Conservation (phyloP, 1,140 invertebrate genomes). For the Drosophila micromelanica region DNA sequence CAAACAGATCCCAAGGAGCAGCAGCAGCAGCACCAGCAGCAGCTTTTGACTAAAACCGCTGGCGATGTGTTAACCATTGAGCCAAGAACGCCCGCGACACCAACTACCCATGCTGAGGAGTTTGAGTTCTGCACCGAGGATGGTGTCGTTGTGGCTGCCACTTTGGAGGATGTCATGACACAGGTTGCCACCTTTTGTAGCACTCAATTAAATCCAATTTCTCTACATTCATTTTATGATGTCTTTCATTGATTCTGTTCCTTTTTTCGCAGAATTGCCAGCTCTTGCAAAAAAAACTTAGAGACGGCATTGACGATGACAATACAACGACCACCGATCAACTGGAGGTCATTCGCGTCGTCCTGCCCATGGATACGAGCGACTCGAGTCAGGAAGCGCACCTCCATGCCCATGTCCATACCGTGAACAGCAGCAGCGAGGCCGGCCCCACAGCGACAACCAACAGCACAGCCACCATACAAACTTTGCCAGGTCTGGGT, state of each 20-base stretch:
- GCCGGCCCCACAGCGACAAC: constrained; percentile 37
- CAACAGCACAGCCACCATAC: constrained; percentile 53
- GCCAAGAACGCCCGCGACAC: constrained; percentile 31
- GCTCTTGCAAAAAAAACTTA: constrained; percentile 66
- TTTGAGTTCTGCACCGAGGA: constrained; percentile 73
- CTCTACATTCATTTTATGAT: not conserved
- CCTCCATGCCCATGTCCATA: constrained; percentile 62
- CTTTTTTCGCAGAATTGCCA: constrained; percentile 64
- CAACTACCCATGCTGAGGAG: constrained; percentile 48
- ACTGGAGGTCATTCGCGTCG: constrained; percentile 74
- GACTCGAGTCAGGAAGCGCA: constrained; percentile 75
- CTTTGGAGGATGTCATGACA: constrained; percentile 79
- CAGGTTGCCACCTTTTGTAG: constrained; percentile 49
- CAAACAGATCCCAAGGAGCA: constrained; percentile 42
- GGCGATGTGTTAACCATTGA: constrained; percentile 53
- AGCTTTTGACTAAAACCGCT: constrained; percentile 18
- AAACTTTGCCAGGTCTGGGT: constrained; percentile 59
- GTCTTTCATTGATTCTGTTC: constrained; percentile 13
- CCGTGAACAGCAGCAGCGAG: constrained; percentile 58
- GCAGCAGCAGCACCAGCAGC: constrained; percentile 50
- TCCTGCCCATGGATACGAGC: constrained; percentile 80
- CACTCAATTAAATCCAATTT: not conserved
- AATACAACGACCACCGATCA: constrained; percentile 52
- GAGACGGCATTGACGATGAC: constrained; percentile 41
- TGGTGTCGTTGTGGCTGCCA: constrained; percentile 72